phyloP scores from a whole-genome alignment of 2,113 vertebrate species.

The Gymnarchus niloticus region DNA sequence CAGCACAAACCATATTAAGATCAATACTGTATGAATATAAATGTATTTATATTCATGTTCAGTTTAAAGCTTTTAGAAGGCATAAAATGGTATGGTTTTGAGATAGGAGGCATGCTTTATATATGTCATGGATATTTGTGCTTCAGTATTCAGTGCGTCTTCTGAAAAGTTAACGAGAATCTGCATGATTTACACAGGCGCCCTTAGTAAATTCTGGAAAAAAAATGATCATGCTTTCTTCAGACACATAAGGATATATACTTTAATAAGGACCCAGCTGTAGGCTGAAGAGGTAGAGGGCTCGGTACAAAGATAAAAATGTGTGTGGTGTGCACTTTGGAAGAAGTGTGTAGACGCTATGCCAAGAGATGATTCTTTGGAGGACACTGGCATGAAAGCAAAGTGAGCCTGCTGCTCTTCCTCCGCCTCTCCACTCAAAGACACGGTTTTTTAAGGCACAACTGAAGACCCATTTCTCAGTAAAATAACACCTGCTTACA shows the following conservation, averaged over 20 bases:
- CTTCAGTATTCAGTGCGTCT: background rate
- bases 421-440: background rate
- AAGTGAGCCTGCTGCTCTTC: rapidly evolving
- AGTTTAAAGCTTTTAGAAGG: no score
- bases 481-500: background rate
- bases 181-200: background rate
- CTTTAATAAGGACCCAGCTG: no score
- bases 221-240: background rate
- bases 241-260: background rate
- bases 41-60: no score
- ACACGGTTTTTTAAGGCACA: background rate
- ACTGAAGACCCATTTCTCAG: background rate
- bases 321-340: background rate
- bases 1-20: no score
- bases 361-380: background rate
- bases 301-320: no score
- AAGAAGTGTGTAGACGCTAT: background rate
- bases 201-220: background rate
- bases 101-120: background rate
- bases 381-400: background rate
- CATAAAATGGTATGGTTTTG: background rate
- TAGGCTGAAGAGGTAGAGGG: no score
- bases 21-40: no score
- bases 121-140: background rate
- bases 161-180: background rate